These are phyloP conservation scores for Channa argus DNA, from an alignment of 2,113 vertebrate species.

Conservation along the genomic window DNA sequence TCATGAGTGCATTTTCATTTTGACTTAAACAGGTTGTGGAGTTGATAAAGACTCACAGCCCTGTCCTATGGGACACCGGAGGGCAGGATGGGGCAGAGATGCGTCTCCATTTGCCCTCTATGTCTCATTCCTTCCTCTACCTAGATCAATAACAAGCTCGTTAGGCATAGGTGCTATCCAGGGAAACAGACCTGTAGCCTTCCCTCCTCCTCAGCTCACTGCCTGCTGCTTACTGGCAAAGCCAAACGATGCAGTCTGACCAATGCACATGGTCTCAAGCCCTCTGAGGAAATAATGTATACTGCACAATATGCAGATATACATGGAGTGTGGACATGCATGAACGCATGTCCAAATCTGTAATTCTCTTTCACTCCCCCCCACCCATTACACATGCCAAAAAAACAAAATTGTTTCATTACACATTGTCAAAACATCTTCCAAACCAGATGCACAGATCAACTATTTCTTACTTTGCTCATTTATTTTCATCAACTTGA, in stretches of 20 bases:
- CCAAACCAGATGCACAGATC: no score
- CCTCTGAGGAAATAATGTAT: conserved; percentile 1
- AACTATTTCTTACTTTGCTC: no score
- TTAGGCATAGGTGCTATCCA: conserved; percentile 67
- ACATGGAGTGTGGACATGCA: no score
- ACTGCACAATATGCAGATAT: no score
- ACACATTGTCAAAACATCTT: no score
- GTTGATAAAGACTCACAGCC: conserved; percentile 52
- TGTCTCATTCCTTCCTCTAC: conserved; percentile 51
- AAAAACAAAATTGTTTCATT: no score
- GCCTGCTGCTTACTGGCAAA: conserved; percentile 55
- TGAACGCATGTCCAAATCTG: no score
- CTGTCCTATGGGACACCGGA: conserved; percentile 52
- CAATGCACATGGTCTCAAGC: conserved; percentile 32
- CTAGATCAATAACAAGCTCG: conserved; percentile 72
- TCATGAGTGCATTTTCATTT: conserved; percentile 16
- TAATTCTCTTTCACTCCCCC: no score
- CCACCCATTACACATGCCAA: no score
- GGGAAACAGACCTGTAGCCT: conserved; percentile 45
- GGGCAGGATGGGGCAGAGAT: conserved; percentile 65
- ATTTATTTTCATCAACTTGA: no score
- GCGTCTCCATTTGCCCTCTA: conserved; percentile 45
- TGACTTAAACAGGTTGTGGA: conserved; percentile 10
- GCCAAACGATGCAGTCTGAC: conserved; percentile 44
- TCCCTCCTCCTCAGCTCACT: conserved; percentile 44